These are phyloP conservation scores for Paratilapia polleni DNA, from an alignment of 2,113 vertebrate species.

Conservation along the genomic window DNA sequence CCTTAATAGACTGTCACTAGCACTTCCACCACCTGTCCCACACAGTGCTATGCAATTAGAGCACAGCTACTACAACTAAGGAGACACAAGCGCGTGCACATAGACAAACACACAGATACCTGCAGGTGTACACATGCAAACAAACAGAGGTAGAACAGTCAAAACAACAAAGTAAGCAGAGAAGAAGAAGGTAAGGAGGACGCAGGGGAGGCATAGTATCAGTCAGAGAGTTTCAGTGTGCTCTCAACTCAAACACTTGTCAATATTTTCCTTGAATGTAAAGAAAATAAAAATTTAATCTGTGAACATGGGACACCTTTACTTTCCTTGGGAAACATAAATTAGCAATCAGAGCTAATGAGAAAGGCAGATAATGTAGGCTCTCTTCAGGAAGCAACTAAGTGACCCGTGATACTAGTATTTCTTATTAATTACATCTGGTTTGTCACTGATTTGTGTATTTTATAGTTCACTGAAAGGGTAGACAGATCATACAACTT, in stretches of 20 bases:
- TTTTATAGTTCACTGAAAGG: neutral
- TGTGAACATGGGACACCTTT: neutral
- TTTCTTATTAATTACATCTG: neutral
- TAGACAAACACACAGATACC: constrained; percentile 38
- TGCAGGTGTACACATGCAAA: constrained; percentile 31
- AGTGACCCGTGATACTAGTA: neutral
- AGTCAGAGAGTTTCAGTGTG: constrained; percentile 21
- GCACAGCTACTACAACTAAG: constrained; percentile 67
- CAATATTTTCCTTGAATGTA: constrained; percentile 15
- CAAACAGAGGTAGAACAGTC: constrained; percentile 15
- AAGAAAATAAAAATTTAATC: constrained; percentile 24
- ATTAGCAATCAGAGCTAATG: neutral
- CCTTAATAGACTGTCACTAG: constrained; percentile 81
- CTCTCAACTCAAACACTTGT: neutral
- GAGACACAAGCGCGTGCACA: constrained; percentile 37
- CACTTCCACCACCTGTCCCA: constrained; percentile 77
- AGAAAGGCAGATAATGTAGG: neutral
- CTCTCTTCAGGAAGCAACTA: neutral
- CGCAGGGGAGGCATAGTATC: neutral
- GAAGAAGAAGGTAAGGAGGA: constrained; percentile 30
- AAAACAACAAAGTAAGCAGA: constrained; percentile 33
- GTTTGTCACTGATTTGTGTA: neutral
- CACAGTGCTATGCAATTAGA: constrained; percentile 77
- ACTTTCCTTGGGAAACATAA: neutral
- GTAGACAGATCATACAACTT: neutral